Base-by-base conservation (phyloP, 2,888 invertebrate genomes). In the Cerceris rybyensis region DNA sequence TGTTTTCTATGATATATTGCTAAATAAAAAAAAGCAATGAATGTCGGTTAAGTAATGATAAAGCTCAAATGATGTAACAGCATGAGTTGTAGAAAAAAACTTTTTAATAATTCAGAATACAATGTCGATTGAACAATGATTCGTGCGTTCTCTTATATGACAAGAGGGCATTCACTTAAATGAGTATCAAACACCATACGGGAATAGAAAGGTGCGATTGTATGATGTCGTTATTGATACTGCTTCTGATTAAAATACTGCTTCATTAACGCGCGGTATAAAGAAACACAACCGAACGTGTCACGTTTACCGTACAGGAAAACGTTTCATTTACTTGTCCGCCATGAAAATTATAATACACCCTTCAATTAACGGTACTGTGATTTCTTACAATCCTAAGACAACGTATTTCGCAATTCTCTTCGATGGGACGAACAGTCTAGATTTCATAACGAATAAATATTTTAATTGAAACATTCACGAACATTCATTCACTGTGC, bases 271-370 rank as follows among this genome's bases (percentile, higher is more conserved):
- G 39, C 60, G 54, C 50, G 41, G 65, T 74, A 83, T 55, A 70
- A 75, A 75, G 65, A 79, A 79, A 75, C 83, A 80, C 86, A 82
- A 79, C 83, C 83, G 60, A 82, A 79, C 70, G 54, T 61, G 67
- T 67, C 57, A 70, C 76, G 69, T 73, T 75, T 28, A 4, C 61
- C 43, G 71, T 65, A 61, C 39, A 41, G 50, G 66, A 67, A 41
- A 63, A 52, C 57, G 6, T 67, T 59, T 55, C 28, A 54, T 41
- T 59, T 71, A 7, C 39, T 55, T 55, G 16, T 54, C 14, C 65
- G 41, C 55, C 13, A 49, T 42, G 46, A 65, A 68, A 16, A 64
- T 49, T 43, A 73, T 73, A 74, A 77, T 66, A 72, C 68, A 78
- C 55, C 64, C 55, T 64, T 54, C 58, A 17, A 14, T n/a, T 28